phyloP scores from a whole-genome alignment of 2,113 vertebrate species.

The Alosa alosa region DNA sequence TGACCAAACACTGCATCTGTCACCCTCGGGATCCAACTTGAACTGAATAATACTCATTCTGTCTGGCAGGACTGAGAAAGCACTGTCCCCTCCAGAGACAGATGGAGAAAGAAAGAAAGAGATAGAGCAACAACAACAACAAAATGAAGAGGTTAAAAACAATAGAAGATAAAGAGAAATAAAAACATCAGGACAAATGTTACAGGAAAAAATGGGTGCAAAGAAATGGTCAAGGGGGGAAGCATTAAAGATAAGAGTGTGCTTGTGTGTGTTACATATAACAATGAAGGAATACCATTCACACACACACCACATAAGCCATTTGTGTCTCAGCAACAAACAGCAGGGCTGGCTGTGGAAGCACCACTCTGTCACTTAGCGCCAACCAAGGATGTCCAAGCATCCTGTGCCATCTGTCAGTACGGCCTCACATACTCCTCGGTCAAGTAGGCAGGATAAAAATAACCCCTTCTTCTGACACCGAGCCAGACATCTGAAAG shows the following conservation, averaged over 20 bases:
- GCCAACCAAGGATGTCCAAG: constrained; percentile 47
- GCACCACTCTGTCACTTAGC: constrained; percentile 49
- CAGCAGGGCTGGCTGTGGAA: constrained; percentile 22
- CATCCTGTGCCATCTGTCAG: constrained; percentile 41
- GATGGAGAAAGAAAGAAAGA: background rate
- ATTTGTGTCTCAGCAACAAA: background rate
- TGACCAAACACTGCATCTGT: constrained; percentile 40
- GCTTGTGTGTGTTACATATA: background rate
- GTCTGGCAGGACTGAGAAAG: background rate
- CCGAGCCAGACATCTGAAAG: background rate
- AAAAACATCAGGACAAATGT: background rate
- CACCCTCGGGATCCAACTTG: constrained; percentile 43
- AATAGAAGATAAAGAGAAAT: background rate
- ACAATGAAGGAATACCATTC: background rate
- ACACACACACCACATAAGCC: background rate
- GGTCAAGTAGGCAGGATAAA: constrained; percentile 31
- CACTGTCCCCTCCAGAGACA: background rate
- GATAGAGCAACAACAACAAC: background rate
- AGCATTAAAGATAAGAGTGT: no score
- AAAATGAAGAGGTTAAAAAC: constrained; percentile 4
- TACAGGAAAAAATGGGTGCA: background rate
- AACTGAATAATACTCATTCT: background rate
- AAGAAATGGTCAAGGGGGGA: background rate
- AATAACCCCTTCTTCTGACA: constrained; percentile 1
- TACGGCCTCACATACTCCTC: constrained; percentile 30